Conservation (phyloP, 2,888 invertebrate species). For the Antheraea assamensis region DNA sequence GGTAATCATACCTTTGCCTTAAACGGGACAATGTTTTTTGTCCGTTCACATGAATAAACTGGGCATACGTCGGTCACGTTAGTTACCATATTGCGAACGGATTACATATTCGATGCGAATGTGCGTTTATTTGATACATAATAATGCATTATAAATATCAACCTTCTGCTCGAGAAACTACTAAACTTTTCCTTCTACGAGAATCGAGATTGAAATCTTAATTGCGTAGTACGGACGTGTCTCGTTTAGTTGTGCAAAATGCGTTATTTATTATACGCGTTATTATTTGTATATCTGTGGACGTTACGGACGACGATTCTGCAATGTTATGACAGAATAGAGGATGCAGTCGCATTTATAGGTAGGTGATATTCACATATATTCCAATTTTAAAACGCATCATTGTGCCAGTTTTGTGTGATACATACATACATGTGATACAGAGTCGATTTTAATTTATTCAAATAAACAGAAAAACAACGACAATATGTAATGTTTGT, state of each 20-base stretch:
- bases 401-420: not conserved
- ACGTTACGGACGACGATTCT: not conserved
- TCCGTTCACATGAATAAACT: not conserved
- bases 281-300: not conserved
- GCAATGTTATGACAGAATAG: not conserved
- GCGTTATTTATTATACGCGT: not conserved
- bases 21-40: too few species aligned
- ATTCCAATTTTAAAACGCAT: not conserved
- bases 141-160: not conserved
- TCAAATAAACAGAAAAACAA: not conserved
- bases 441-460: not conserved
- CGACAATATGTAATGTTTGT: too few species aligned
- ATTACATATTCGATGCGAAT: not conserved
- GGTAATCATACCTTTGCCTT: too few species aligned
- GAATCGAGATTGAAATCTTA: slow-evolving; percentile 1
- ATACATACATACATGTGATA: not conserved
- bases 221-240: not conserved
- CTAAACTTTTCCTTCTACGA: slow-evolving; percentile 3
- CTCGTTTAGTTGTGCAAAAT: not conserved
- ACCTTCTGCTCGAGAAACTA: not conserved
- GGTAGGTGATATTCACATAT: not conserved
- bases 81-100: too few species aligned
- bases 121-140: not conserved
- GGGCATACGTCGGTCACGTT: not conserved
- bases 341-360: not conserved